phyloP scores from a whole-genome alignment of 2,113 vertebrate species.

The Notarius quadriscutis region DNA sequence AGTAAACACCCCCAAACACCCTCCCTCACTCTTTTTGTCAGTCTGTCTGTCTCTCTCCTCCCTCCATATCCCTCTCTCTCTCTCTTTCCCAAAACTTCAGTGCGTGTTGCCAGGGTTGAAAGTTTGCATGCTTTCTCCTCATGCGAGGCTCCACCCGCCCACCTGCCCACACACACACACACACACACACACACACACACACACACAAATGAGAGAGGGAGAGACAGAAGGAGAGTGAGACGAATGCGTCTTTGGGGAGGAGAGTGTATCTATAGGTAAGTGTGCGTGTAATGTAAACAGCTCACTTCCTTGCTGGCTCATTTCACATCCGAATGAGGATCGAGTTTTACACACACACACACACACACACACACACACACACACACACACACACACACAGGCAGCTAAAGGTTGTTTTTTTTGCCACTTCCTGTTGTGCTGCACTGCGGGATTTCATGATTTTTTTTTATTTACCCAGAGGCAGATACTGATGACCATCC shows the following conservation, averaged over 20 bases:
- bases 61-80: not conserved
- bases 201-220: not conserved
- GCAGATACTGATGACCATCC: not conserved
- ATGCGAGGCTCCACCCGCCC: not conserved
- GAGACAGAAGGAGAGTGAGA: not conserved
- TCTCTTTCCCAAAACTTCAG: not conserved
- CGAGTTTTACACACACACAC: not conserved
- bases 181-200: not conserved
- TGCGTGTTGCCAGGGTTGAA: not conserved
- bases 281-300: not conserved
- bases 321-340: not conserved
- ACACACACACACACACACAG: not conserved
- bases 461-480: not conserved
- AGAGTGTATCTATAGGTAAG: not conserved
- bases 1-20: not conserved
- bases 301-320: not conserved
- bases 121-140: not conserved
- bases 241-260: not conserved
- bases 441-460: not conserved
- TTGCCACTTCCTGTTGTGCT: not conserved
- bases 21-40: not conserved
- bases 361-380: not conserved
- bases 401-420: not conserved
- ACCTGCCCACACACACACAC: not conserved
- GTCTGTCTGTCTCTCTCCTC: not conserved